Base-by-base conservation (phyloP, 1,140 invertebrate genomes). In the Achatina immaculata region DNA sequence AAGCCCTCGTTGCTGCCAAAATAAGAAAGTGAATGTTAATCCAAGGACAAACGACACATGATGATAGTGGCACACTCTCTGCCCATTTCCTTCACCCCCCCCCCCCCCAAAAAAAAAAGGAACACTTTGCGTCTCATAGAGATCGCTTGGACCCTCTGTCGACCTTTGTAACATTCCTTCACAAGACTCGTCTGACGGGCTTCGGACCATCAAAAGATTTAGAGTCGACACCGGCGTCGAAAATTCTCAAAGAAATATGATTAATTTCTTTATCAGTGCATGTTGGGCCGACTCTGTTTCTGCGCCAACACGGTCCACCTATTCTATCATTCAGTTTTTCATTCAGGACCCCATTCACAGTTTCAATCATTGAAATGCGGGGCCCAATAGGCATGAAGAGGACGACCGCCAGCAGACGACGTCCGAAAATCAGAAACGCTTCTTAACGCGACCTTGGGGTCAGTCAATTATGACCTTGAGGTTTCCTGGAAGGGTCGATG, bases 231-330 rank as follows among this genome's bases (percentile, higher is more conserved):
- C 31, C n/a, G 58, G 16, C 31, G 58, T 62, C 31, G 28, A 34
- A 31, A 62, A n/a, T 62, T 4, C 31, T 73, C 71, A 73, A 73
- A 73, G 71, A 73, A 73, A 73, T 73, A 73, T 73, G 38, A 73
- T 73, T 73, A 73, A 73, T 73, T 73, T 34, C 71, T 73, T 51
- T 73, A 73, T 73, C 71, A 73, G n/a, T 73, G 71, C 42, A 73
- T 45, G 71, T 45, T 34, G n/a, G 1, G 36, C 28, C 43, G 40
- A 4, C 71, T 21, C 28, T 0, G 16, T 48, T 40, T 73, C 71
- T 45, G 7, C 31, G 21, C 40, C 43, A 43, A 73, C 71, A 73
- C 71, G 71, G 14, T 48, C 34, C 71, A 45, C 34, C 42, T 45
- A 45, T 38, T 48, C 43, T 21, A 31, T 51, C 71, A 73, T 34